phyloP scores from a whole-genome alignment of 2,797 vertebrate genomes.

The Melopsittacus undulatus region DNA sequence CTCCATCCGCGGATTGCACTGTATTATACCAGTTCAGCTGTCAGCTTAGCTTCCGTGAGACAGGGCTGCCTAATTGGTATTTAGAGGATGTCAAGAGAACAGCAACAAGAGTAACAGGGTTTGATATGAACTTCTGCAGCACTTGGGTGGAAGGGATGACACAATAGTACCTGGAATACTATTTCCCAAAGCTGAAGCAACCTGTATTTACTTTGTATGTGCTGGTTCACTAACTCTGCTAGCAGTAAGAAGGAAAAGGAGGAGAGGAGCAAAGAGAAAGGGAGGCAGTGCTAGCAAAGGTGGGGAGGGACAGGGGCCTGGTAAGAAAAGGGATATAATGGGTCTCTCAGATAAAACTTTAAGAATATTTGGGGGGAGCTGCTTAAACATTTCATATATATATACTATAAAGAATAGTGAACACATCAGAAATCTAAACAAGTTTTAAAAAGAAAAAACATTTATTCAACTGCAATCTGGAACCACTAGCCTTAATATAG shows the following conservation, averaged over 20 bases:
- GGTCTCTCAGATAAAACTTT: neutral
- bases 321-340: neutral
- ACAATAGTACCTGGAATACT: neutral
- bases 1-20: neutral
- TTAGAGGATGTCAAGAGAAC: neutral
- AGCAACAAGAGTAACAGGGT: neutral
- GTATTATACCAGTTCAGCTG: neutral
- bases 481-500: neutral
- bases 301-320: too few species aligned
- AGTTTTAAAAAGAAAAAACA: neutral
- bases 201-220: neutral
- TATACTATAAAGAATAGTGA: neutral
- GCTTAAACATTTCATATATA: neutral
- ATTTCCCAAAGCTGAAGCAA: neutral
- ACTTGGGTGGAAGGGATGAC: neutral
- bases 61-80: neutral
- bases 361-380: neutral
- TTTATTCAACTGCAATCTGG: neutral
- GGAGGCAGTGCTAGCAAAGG: neutral
- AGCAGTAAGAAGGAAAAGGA: neutral
- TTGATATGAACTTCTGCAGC: neutral
- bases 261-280: neutral
- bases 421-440: neutral
- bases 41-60: neutral
- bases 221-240: neutral